Evolutionary conservation across 1,140 invertebrate genomes (phyloP), one percentile per base, ranked within the genome.

Genomic region (Microplitis demolitor): DNA sequence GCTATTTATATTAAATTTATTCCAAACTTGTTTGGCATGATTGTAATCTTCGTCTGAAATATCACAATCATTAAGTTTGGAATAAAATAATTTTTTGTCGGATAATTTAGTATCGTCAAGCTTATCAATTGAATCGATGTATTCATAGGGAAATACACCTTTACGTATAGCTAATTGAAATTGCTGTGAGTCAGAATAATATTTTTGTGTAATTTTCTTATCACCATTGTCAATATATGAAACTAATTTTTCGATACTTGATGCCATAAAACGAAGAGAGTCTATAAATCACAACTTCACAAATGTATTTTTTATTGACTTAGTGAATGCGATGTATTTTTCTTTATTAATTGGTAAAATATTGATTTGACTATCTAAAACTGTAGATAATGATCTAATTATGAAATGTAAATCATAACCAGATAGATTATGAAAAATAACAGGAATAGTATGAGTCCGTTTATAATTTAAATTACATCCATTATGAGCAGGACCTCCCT

Each of bases 321-420:
- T 61, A 5, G 58, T 61, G 60, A 62, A 39, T 39, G 37, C 5
- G 37, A 39, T 39, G 37, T 39, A 39, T 39, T 39, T 39, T 39
- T 39, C 37, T 8, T 35, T 31, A 62, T 62, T 33, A 5, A 62
- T 6, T 8, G 34, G 60, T 35, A 53, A n/a, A 24, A 45, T 24
- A 73, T 72, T 71, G n/a, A 69, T 1, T 72, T 11, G 1, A 8
- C 34, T 34, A 66, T 14, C 14, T 4, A 33, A 50, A 13, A 35
- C 16, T n/a, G 8, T 54, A 54, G 53, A 6, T 54, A 73, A 73
- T 11, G n/a, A 24, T 63, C 54, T 16, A 64, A 69, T 71, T 31
- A 63, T 69, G 16, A 54, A 39, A 9, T 39, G 37, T 39, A 1
- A 8, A 9, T 39, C 37, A 39, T 39, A 39, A 5, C 37, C 37